Evolutionary conservation across 2,797 vertebrate genomes (phyloP).

Genomic region (Mormyrus hasselquistii): DNA sequence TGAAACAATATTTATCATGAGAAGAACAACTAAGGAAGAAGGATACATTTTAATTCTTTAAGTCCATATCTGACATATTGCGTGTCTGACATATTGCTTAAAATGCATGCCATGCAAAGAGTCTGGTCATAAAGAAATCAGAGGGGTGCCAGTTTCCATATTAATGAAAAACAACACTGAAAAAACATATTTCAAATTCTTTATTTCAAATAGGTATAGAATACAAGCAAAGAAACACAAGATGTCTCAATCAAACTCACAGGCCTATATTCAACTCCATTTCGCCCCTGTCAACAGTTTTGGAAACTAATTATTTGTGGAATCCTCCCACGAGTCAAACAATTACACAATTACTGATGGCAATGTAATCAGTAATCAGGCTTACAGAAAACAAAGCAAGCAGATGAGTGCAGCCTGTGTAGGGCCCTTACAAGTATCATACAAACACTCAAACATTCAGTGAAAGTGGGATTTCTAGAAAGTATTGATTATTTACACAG

Average conservation of each 20-base stretch:
- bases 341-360: conserved; percentile 5
- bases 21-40: neutral
- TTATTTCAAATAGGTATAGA: neutral
- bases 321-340: conserved; percentile 4
- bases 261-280: neutral
- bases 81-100: neutral
- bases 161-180: neutral
- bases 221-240: neutral
- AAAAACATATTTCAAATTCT: neutral
- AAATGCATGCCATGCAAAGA: neutral
- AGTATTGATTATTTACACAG: neutral
- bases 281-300: neutral
- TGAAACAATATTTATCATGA: neutral
- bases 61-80: neutral
- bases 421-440: neutral
- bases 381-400: conserved; percentile 5
- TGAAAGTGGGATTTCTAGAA: neutral
- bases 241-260: neutral
- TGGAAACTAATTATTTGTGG: conserved; percentile 4
- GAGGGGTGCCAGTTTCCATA: neutral
- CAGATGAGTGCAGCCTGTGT: neutral
- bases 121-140: neutral
- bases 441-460: neutral
- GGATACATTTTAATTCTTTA: neutral
- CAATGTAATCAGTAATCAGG: conserved; percentile 6